phyloP scores from a whole-genome alignment of 2,888 invertebrate species.

The Odontocerum albicorne region DNA sequence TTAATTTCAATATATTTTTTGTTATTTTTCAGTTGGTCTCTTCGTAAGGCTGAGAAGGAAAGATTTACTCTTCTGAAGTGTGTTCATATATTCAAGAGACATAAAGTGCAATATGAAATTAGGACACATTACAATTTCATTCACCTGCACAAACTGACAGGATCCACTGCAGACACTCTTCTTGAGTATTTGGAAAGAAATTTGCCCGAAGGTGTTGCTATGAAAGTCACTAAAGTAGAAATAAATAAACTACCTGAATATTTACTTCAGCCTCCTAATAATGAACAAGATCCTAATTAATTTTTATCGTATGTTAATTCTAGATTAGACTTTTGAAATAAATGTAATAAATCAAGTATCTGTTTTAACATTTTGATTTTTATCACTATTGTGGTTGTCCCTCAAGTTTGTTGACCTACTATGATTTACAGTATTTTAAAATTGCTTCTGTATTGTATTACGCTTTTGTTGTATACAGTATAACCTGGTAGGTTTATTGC shows the following conservation, averaged over 20 bases:
- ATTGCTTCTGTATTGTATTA: no score
- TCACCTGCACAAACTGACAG: conserved; percentile 83
- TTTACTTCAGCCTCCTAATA: conserved; percentile 49
- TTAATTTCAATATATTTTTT: background rate
- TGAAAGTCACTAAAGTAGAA: conserved; percentile 84
- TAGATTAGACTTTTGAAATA: no score
- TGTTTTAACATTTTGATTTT: no score
- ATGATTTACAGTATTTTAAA: no score
- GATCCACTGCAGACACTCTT: conserved; percentile 93
- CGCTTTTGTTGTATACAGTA: no score
- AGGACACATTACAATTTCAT: conserved; percentile 89
- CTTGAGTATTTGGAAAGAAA: conserved; percentile 96
- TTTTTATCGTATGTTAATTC: no score
- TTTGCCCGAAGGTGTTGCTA: conserved; percentile 94
- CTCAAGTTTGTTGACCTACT: no score
- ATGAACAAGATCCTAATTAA: no score
- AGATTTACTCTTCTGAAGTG: conserved; percentile 83
- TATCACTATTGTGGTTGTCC: no score
- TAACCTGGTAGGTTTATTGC: no score
- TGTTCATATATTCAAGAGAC: conserved; percentile 90
- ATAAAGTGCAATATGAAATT: conserved; percentile 93
- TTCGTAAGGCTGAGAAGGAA: conserved; percentile 71
- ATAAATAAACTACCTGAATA: conserved; percentile 60
- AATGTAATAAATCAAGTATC: no score
- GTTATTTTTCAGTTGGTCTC: conserved; percentile 66